Conservation (phyloP, 2,113 vertebrate genomes). For the Ictalurus furcatus region DNA sequence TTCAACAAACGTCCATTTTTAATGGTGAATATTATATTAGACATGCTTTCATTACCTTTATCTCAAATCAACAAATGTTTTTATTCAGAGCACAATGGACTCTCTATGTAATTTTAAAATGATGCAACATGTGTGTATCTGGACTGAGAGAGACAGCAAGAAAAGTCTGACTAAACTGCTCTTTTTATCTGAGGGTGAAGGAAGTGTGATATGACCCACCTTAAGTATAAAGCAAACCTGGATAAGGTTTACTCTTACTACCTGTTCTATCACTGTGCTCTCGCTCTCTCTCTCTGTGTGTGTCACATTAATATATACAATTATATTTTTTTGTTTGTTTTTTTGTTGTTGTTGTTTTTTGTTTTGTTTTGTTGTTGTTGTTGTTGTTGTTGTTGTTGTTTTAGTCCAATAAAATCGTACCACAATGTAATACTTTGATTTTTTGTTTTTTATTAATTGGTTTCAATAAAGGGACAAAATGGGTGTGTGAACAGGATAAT, state of each 20-base stretch:
- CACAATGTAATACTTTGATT: conserved; percentile 85
- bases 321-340: too few relatives aligned
- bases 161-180: conserved; percentile 5
- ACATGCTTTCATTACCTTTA: background rate
- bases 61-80: background rate
- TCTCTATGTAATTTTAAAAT: background rate
- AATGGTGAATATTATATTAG: background rate
- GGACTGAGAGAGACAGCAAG: background rate
- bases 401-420: conserved; percentile 59
- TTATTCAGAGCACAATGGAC: background rate
- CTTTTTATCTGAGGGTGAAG: conserved; percentile 12
- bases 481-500: conserved; percentile 99
- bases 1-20: background rate
- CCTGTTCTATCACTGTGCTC: background rate
- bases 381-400: too few relatives aligned
- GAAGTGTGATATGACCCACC: conserved; percentile 10
- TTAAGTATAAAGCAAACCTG: background rate
- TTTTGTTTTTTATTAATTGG: conserved; percentile 93
- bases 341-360: too few relatives aligned
- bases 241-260: background rate
- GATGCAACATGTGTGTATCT: background rate
- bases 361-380: too few relatives aligned
- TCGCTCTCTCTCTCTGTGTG: background rate
- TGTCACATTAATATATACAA: too few relatives aligned
- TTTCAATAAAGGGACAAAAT: conserved; percentile 99